Base-by-base conservation (phyloP, 2,888 invertebrate genomes). In the Hypolimnas misippus region DNA sequence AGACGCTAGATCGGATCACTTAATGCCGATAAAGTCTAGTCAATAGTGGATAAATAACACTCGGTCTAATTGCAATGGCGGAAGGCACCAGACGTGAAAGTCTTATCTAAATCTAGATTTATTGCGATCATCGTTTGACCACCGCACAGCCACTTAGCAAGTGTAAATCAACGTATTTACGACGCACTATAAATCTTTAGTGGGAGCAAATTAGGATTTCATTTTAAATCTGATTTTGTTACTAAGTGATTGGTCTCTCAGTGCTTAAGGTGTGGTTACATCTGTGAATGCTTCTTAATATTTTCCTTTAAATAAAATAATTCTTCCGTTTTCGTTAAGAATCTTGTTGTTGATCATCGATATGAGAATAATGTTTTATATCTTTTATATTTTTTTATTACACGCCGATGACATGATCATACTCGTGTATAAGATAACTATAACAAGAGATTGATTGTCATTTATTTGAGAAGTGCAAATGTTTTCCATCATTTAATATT, bases 21-120 rank as follows among this genome's bases (percentile, higher is more conserved):
- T 16, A 33, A 33, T 12, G 33, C 33, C 42, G 19, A 25, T 25
- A 46, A 21, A 46, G 21, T 46, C 12, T 35, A 53, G 33, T 33
- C 56, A 38, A 55, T 31, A 55, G 16, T 42, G 31, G 16, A 57
- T 46, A 57, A 38, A 38, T 52, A 52, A 29, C 10, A 16, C 12
- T 46, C 38, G 31, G 35, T 38, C 66, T 66, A 66, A 66, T 68
- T 68, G 68, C 68, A 57, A 62, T 53, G 49, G 65, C 67, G 69
- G 69, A 69, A 67, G 67, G 58, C 63, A 42, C 8, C 17, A 59
- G 57, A 67, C 63, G 64, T 68, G 66, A 68, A 68, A 68, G 68
- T 62, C 57, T 66, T 66, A 65, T 69, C 65, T 66, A 19, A 49
- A 66, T 68, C 69, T 62, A 53, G 63, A 68, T 71, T 71, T 70